Conservation (phyloP, 2,113 vertebrate species). For the Tapirus terrestris region DNA sequence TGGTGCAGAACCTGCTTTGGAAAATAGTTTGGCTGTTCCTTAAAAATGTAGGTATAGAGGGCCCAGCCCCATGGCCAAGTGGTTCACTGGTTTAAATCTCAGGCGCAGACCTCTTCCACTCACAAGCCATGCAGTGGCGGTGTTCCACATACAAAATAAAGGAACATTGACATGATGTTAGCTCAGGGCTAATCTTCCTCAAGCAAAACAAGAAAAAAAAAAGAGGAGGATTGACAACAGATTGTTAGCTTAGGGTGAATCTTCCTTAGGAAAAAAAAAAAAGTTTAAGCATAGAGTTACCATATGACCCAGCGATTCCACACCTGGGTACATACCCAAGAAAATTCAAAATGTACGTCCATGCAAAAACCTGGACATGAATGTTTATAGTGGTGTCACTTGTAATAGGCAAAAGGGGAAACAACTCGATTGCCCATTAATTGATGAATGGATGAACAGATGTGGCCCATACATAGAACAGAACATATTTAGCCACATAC, state of each 20-base stretch:
- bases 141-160: too few species aligned
- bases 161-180: too few species aligned
- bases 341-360: background rate
- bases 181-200: too few species aligned
- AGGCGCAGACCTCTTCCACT: too few species aligned
- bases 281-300: background rate
- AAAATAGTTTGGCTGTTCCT: background rate
- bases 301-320: background rate
- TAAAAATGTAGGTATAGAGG: background rate
- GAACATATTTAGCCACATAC: background rate
- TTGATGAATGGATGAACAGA: background rate
- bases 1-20: background rate
- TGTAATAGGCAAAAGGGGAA: background rate
- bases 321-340: background rate
- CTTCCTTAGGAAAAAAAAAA: too few species aligned
- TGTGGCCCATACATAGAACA: background rate
- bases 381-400: background rate
- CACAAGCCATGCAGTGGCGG: too few species aligned
- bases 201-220: too few species aligned
- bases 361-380: background rate
- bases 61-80: too few species aligned
- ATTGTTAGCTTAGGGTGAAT: too few species aligned
- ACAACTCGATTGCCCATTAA: background rate
- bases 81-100: too few species aligned
- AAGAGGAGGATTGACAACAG: too few species aligned